Base-by-base conservation (phyloP, 2,797 vertebrate species). In the Arnoldichthys spilopterus region DNA sequence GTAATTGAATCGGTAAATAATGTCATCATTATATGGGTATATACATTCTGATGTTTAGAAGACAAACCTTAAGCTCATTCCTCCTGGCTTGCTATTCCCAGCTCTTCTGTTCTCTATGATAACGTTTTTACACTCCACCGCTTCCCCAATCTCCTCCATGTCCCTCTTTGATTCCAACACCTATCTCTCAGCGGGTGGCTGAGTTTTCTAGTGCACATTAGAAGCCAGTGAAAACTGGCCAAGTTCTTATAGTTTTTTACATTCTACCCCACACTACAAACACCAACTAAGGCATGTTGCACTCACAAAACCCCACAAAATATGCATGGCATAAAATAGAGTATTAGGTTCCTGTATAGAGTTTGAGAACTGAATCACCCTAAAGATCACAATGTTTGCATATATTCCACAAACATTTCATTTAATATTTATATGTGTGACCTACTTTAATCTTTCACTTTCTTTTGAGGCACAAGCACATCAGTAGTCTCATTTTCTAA, bases 341-440 rank as follows among this genome's bases (percentile, higher is more conserved):
- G 51, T 54, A 24, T 54, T 8, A 24, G 9, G 15, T 24, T 24
- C 8, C 53, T 11, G 59, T 34, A 34, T 6, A 20, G 59, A 26
- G 30, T 62, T 18, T 32, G 7, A 62, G 30, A 61, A 61, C 13
- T 15, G 28, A 30, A 18, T 13, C 15, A 28, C 7, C n/a, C 9
- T 3, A 1, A 6, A 32, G 59, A 34, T 66, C 63, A 43, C 63
- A 66, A 15, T 66, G 16, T 13, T 34, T 62, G 15, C 0, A 16
- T 20, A 20, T 11, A 18, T n/a, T 22, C 11, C n/a, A 11, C 45
- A 49, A 26, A 51, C 22, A 15, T 68, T 59, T 30, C 26, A 67
- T 61, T 49, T 49, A 47, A 59, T 24, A 49, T 59, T 70, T 51
- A 77, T 71, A n/a, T 24, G 26, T 61, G 43, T 70, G 75, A 13